Evolutionary conservation across 2,797 vertebrate genomes (phyloP).

Genomic region (Molossus molossus): DNA sequence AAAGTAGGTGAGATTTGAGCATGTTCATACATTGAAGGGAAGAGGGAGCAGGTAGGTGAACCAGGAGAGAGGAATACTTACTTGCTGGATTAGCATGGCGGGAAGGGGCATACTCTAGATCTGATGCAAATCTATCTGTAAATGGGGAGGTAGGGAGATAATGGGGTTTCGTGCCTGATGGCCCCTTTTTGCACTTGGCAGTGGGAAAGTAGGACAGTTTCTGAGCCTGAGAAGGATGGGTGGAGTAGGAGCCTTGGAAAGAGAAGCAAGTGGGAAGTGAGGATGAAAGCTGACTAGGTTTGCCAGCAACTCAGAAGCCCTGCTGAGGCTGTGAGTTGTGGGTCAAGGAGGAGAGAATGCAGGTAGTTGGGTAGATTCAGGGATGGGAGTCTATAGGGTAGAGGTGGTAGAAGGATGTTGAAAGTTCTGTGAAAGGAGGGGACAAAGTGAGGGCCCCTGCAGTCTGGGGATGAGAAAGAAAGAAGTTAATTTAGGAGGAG

Average conservation of each 20-base stretch:
- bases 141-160: neutral
- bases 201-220: neutral
- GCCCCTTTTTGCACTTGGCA: neutral
- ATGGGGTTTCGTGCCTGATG: neutral
- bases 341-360: neutral
- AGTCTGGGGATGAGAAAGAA: neutral
- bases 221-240: neutral
- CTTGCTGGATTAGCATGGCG: neutral
- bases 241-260: neutral
- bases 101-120: neutral
- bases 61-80: neutral
- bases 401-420: neutral
- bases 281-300: neutral
- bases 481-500: neutral
- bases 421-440: neutral
- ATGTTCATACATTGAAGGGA: neutral
- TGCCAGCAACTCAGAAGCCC: neutral
- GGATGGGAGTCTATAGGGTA: neutral
- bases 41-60: neutral
- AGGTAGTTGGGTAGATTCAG: neutral
- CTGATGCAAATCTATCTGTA: neutral
- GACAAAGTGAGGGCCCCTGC: neutral
- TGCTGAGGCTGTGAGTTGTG: neutral
- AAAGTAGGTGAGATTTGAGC: neutral
- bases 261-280: neutral